These are phyloP conservation scores for Chunga burmeisteri DNA, from an alignment of 2,113 vertebrate genomes.

Conservation along the genomic window DNA sequence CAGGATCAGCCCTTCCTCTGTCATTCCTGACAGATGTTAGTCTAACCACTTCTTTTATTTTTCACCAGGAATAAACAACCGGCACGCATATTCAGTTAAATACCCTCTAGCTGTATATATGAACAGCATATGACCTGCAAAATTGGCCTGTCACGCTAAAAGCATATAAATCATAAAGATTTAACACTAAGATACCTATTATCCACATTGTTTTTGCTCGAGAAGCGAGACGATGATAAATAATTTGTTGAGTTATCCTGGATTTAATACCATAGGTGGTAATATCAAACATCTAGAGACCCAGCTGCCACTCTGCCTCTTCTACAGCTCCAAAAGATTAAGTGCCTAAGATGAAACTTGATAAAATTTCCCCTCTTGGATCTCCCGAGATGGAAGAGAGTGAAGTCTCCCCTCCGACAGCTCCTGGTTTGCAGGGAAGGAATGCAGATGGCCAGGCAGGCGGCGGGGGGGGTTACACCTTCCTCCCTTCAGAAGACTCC, in stretches of 20 bases:
- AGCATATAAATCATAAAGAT: slow-evolving; percentile 25
- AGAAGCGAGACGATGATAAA: neutral
- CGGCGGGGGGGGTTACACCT: neutral
- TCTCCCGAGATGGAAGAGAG: neutral
- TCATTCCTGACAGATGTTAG: slow-evolving; percentile 2
- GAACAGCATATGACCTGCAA: neutral
- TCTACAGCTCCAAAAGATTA: neutral
- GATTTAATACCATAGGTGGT: neutral
- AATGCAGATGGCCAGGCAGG: neutral
- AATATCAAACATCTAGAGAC: neutral
- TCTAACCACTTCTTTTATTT: neutral
- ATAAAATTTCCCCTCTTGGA: slow-evolving; percentile 3
- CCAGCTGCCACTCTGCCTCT: slow-evolving; percentile 21
- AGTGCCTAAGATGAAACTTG: slow-evolving; percentile 33
- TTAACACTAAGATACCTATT: neutral
- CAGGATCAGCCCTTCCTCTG: neutral
- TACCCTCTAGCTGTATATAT: neutral
- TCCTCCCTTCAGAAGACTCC: neutral
- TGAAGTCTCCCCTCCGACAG: neutral
- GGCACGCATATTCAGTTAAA: neutral
- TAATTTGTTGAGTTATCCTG: neutral
- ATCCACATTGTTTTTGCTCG: neutral
- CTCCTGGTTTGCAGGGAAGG: neutral
- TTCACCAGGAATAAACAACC: slow-evolving; percentile 23
- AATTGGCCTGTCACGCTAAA: slow-evolving; percentile 2